Percentiles rank a stretch among this genome's conserved stretches.
Evolutionary conservation across 2,113 vertebrate species (phyloP).

Genomic region (Rhinolophus ferrumequinum): DNA sequence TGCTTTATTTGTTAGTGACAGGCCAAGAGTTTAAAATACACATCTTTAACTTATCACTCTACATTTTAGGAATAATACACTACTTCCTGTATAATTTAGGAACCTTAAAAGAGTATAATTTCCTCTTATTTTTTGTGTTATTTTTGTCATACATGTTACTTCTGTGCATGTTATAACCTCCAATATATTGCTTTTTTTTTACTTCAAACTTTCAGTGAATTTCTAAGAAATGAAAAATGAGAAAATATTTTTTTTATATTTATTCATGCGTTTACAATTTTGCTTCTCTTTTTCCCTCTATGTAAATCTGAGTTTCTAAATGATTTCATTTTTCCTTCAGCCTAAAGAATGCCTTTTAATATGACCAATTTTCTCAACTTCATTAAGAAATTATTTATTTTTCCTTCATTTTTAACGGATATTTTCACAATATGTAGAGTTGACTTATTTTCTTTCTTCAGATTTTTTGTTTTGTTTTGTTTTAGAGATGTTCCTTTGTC

Average conservation of each 20-base stretch:
- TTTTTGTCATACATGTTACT: neutral
- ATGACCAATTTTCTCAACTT: neutral
- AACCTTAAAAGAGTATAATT: neutral
- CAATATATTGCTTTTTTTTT: neutral
- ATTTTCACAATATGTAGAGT: neutral
- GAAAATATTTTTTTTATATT: neutral
- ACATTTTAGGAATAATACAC: neutral
- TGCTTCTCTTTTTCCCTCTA: neutral
- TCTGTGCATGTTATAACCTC: neutral
- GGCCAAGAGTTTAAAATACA: neutral
- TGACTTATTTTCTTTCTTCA: neutral
- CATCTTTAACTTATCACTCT: neutral
- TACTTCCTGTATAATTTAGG: neutral
- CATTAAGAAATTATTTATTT: neutral
- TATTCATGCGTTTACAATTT: neutral
- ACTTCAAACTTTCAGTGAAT: neutral
- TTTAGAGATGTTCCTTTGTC: neutral
- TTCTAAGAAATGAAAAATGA: constrained; percentile 8
- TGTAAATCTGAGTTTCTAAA: neutral
- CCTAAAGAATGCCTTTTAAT: neutral
- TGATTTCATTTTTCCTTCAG: neutral
- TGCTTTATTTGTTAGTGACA: neutral
- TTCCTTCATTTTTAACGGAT: neutral
- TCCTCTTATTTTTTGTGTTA: neutral
- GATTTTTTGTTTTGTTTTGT: neutral